Base-by-base conservation (phyloP, 2,888 invertebrate species). In the Muscina levida region DNA sequence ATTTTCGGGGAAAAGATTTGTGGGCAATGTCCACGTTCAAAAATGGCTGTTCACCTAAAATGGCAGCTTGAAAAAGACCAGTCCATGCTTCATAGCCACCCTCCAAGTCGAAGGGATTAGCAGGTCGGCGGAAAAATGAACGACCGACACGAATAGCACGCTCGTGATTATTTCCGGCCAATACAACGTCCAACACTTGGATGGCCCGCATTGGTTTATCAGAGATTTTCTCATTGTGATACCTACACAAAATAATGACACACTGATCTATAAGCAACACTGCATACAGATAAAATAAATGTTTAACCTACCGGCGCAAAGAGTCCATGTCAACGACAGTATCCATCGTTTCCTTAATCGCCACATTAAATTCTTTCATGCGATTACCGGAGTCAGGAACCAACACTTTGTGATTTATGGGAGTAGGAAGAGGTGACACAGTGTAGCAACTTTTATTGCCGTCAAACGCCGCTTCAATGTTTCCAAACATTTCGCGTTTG, bases 1-100 rank as follows among this genome's bases (percentile, higher is more conserved):
- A 92, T 2, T 89, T 85, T 57, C 89, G 93, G 0, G 95, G 95
- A 85, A 96, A 96, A 0, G 94, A 95, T 89, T 96, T 96, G 86
- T 96, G 95, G 0, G 95, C 94, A 46, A 96, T 95, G 91, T 99
- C 98, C 74, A 99, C 94, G 89, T 99, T 99, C 46, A 99, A 91
- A 89, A 95, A 95, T 68, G 96, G 95, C 84, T 93, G 94, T 93
- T 97, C 96, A 11, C 97, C 97, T 70, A 98, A 93, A 82, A 97
- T 93, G 0, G 97, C 97, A 8, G 97, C 96, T 90, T 98, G 98
- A 91, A 96, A 99, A 0, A 97, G 93, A 4, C 99, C 99, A 77
- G 95, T 94, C 95, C 98, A 98, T 87, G 98, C 94, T 89, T 98
- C 97, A 85, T 97, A 92, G 0, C 98, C 97, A 62, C 94, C 94